Conservation (phyloP, 2,888 invertebrate genomes). For the Synergus gifuensis region DNA sequence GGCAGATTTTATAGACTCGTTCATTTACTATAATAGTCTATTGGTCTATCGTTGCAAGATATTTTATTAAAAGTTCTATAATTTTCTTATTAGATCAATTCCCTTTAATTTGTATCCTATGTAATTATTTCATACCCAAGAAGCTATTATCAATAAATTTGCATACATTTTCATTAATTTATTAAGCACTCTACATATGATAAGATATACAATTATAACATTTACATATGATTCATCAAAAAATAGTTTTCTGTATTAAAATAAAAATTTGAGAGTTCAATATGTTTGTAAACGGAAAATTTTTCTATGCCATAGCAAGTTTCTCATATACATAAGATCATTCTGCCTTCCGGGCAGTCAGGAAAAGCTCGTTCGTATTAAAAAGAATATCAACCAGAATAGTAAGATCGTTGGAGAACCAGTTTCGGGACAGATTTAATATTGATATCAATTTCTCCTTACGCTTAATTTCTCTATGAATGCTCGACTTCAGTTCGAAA, state of each 20-base stretch:
- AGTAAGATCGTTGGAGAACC: conserved; percentile 11
- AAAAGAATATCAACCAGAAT: conserved; percentile 6
- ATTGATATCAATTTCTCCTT: conserved; percentile 68
- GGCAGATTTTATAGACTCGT: conserved; percentile 19
- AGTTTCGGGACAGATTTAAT: conserved; percentile 54
- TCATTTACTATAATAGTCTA: neutral
- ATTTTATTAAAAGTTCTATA: conserved; percentile 18
- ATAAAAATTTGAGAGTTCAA: neutral
- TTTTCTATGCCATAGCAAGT: neutral
- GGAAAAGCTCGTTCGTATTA: neutral
- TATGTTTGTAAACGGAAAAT: neutral
- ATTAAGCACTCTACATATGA: neutral
- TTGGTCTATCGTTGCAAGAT: neutral
- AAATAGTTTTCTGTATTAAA: neutral
- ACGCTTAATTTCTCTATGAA: conserved; percentile 49
- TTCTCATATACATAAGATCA: neutral
- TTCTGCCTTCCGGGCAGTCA: neutral
- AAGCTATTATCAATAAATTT: neutral
- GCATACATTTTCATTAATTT: neutral
- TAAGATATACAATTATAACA: neutral
- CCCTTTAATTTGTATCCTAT: neutral
- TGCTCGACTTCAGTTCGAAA: conserved; percentile 23
- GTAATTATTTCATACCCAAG: neutral
- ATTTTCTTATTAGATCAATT: conserved; percentile 14
- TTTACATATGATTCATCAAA: neutral